phyloP scores from a whole-genome alignment of 1,140 invertebrate genomes.

The Gonioctena quinquepunctata region DNA sequence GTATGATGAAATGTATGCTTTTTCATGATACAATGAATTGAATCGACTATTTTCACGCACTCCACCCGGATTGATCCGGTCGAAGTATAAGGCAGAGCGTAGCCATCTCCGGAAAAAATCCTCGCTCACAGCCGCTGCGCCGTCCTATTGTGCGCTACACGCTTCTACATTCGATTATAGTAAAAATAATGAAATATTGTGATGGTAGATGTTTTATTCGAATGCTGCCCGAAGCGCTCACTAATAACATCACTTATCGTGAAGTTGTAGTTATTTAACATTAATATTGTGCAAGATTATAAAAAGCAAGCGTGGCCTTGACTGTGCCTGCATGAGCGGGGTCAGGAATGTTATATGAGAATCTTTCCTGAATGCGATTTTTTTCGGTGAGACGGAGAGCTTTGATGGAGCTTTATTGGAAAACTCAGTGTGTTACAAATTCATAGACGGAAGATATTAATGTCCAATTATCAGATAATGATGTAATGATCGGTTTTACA shows the following conservation, averaged over 20 bases:
- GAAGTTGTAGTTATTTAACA: constrained; percentile 19
- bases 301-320: constrained; percentile 14
- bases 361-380: background rate
- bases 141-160: background rate
- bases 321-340: constrained; percentile 8
- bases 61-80: background rate
- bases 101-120: background rate
- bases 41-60: no score
- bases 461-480: no score
- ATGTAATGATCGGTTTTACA: no score
- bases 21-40: no score
- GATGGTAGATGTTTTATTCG: constrained; percentile 17
- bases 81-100: background rate
- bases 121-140: background rate
- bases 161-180: constrained; percentile 14
- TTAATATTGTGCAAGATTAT: constrained; percentile 21
- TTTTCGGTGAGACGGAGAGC: no score
- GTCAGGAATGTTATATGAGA: constrained; percentile 9
- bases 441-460: no score
- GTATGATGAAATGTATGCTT: no score
- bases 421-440: no score
- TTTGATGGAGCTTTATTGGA: no score
- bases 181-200: constrained; percentile 22
- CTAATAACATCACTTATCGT: constrained; percentile 21
- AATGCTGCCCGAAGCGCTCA: constrained; percentile 3